Evolutionary conservation across 2,113 vertebrate genomes (phyloP).

Genomic region (Hemichromis elongatus): DNA sequence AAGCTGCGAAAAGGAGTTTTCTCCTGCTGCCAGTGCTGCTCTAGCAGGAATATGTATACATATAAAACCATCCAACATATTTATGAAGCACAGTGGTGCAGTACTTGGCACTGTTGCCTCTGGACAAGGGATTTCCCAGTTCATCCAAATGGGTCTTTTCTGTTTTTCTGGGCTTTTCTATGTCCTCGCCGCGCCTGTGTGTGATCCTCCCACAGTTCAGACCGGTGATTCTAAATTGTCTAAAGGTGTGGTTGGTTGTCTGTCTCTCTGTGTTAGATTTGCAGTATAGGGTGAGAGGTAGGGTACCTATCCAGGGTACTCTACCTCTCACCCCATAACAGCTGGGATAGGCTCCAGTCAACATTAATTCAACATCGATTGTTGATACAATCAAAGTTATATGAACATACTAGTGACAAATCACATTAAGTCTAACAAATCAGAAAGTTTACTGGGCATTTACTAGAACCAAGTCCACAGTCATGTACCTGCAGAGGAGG

Average conservation of each 20-base stretch:
- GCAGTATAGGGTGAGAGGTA: too few species aligned
- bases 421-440: not conserved
- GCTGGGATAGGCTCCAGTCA: not conserved
- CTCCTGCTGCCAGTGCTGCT: not conserved
- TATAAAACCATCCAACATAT: not conserved
- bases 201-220: not conserved
- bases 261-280: not conserved
- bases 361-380: too few species aligned
- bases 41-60: not conserved
- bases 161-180: not conserved
- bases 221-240: not conserved
- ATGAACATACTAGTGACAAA: not conserved
- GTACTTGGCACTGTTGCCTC: not conserved
- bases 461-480: not conserved
- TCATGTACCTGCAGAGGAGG: not conserved
- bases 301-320: not conserved
- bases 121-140: not conserved
- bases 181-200: rapidly evolving
- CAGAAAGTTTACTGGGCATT: not conserved
- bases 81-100: not conserved
- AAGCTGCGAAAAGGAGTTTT: not conserved
- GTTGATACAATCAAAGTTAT: not conserved
- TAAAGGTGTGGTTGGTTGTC: not conserved
- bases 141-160: not conserved
- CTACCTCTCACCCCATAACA: not conserved